These are phyloP conservation scores for Bombus confusus DNA, from an alignment of 1,140 invertebrate genomes.

Conservation along the genomic window DNA sequence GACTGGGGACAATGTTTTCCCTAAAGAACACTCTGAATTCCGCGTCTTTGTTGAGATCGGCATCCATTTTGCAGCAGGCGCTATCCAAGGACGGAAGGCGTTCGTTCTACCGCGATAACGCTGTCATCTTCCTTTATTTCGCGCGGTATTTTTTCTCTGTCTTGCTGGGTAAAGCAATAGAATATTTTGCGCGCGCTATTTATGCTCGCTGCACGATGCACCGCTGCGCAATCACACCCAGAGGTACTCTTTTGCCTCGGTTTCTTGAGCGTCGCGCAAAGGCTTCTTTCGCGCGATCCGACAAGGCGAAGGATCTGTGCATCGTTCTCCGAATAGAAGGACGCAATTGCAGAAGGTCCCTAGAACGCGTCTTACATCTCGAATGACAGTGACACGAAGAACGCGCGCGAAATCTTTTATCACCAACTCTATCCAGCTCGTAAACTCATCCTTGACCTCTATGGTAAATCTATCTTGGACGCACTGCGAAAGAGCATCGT, in stretches of 20 bases:
- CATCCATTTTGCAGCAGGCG: background rate
- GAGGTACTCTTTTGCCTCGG: too few relatives aligned
- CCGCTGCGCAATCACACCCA: too few relatives aligned
- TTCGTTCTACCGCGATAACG: conserved; percentile 7
- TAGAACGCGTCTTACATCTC: background rate
- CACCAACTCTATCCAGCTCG: background rate
- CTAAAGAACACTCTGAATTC: background rate
- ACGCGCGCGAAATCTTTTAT: background rate
- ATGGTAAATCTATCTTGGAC: background rate
- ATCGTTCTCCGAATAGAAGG: too few relatives aligned
- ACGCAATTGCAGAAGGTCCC: too few relatives aligned
- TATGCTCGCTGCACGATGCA: too few relatives aligned
- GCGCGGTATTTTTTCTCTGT: background rate
- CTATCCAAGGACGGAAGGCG: background rate
- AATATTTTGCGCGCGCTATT: conserved; percentile 6
- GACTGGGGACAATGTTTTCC: background rate
- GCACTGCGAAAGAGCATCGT: background rate
- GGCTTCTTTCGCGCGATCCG: too few relatives aligned
- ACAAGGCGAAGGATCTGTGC: too few relatives aligned
- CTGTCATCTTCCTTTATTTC: background rate
- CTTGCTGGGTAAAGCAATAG: background rate
- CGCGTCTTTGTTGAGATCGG: background rate
- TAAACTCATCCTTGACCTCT: background rate
- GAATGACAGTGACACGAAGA: background rate
- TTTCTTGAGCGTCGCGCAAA: too few relatives aligned